These are phyloP conservation scores for Philereme transversata DNA, from an alignment of 2,888 invertebrate genomes.

Conservation along the genomic window DNA sequence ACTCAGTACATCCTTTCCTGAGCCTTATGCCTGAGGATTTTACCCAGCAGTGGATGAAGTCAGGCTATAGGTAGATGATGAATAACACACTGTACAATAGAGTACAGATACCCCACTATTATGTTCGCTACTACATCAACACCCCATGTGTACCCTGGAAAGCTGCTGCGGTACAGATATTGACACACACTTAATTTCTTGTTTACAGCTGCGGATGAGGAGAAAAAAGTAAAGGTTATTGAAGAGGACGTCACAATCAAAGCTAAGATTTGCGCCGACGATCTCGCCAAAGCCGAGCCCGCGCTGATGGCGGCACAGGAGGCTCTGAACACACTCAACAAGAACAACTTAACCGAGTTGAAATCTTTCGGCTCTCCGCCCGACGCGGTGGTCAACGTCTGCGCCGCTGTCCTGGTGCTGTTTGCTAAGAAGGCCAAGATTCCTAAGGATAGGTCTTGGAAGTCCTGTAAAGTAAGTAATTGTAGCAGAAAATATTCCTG, in stretches of 20 bases:
- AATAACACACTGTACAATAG: too few species aligned
- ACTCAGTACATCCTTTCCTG: too few species aligned
- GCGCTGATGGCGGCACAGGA: conserved; percentile 94
- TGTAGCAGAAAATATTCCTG: background rate
- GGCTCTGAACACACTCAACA: conserved; percentile 95
- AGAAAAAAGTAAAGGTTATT: conserved; percentile 94
- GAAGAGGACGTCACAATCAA: conserved; percentile 94
- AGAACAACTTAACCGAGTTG: conserved; percentile 96
- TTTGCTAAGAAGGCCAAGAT: conserved; percentile 92
- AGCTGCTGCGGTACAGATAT: too few species aligned
- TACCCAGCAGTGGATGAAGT: too few species aligned
- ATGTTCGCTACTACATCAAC: too few species aligned
- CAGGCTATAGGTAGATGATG: too few species aligned
- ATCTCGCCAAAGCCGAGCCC: conserved; percentile 95
- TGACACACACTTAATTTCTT: too few species aligned
- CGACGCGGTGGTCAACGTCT: conserved; percentile 93
- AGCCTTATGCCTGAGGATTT: too few species aligned
- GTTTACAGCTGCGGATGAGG: conserved; percentile 89
- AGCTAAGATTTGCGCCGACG: conserved; percentile 93
- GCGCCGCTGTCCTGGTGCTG: conserved; percentile 94
- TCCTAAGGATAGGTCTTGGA: conserved; percentile 97
- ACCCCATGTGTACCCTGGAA: too few species aligned
- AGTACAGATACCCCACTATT: too few species aligned
- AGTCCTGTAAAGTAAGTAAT: conserved; percentile 88
- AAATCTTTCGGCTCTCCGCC: conserved; percentile 97